These are phyloP conservation scores for Melanostoma scalare DNA, from an alignment of 2,888 invertebrate species.

Conservation along the genomic window DNA sequence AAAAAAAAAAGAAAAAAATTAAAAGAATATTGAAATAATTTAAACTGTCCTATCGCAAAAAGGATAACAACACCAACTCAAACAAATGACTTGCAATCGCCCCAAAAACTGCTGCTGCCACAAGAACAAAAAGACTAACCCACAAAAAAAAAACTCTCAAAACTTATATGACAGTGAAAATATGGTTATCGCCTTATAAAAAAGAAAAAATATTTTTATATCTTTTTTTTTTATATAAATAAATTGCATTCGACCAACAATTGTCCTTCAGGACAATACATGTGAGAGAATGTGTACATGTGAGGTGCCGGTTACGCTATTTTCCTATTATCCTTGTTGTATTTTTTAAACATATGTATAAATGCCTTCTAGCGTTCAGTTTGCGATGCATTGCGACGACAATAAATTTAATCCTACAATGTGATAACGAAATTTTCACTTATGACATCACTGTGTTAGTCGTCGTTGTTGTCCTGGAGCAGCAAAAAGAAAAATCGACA, in stretches of 20 bases:
- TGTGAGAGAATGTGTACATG: constrained; percentile 14
- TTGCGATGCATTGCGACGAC: constrained; percentile 65
- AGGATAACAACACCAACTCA: constrained; percentile 27
- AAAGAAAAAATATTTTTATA: constrained; percentile 13
- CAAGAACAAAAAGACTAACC: constrained; percentile 41
- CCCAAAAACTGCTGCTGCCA: neutral
- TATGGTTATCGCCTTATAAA: constrained; percentile 53
- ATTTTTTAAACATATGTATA: constrained; percentile 13
- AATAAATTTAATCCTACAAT: constrained; percentile 69
- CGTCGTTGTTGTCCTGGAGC: constrained; percentile 24
- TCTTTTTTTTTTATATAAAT: constrained; percentile 45
- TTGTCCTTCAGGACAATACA: constrained; percentile 38
- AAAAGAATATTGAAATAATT: constrained; percentile 45
- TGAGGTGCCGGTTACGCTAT: constrained; percentile 50
- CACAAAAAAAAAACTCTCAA: constrained; percentile 13
- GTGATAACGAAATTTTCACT: constrained; percentile 68
- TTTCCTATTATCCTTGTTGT: constrained; percentile 41
- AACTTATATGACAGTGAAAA: constrained; percentile 58
- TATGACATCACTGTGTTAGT: constrained; percentile 36
- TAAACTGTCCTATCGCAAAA: constrained; percentile 42
- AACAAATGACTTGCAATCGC: constrained; percentile 12
- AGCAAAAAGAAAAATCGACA: constrained; percentile 11
- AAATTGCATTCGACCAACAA: constrained; percentile 67
- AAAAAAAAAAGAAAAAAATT: neutral
- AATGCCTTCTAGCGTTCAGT: constrained; percentile 12